phyloP scores from a whole-genome alignment of 53 echinoderm and acorn worm species.

The Zoroaster sp. region DNA sequence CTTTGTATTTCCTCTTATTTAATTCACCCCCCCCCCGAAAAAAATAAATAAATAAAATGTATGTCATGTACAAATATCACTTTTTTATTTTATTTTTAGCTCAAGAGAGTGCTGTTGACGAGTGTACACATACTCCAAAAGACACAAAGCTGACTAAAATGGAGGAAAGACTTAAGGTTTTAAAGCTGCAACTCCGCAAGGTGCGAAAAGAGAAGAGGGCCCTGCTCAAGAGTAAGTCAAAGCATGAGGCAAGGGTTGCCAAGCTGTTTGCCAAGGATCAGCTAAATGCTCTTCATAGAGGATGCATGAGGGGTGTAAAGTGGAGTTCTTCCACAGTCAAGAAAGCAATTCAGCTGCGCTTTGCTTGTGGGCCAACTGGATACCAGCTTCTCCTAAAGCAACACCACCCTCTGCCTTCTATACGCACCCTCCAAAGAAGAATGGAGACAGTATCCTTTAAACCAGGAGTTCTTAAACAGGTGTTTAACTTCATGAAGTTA shows the following conservation, averaged over 20 bases:
- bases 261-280: slow-evolving; percentile 22
- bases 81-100: neutral
- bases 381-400: slow-evolving; percentile 33
- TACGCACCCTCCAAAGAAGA: slow-evolving; percentile 50
- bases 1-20: neutral
- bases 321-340: slow-evolving; percentile 16
- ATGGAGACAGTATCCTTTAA: slow-evolving; percentile 19
- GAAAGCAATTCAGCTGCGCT: slow-evolving; percentile 23
- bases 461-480: slow-evolving; percentile 53
- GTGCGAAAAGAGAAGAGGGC: neutral
- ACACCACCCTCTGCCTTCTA: slow-evolving; percentile 43
- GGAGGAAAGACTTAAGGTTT: neutral
- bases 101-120: neutral
- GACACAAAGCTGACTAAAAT: neutral
- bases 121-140: neutral
- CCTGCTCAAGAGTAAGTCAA: neutral
- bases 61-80: no score
- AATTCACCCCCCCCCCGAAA: neutral
- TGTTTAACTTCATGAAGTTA: slow-evolving; percentile 57
- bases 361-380: slow-evolving; percentile 40
- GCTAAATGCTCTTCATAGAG: neutral
- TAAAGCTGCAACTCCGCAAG: neutral
- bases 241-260: slow-evolving; percentile 16
- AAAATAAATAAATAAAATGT: neutral
- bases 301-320: neutral